Evolutionary conservation across 2,113 vertebrate species (phyloP), one percentile per base, ranked within the genome.

Genomic region (Oncorhynchus gorbuscha): DNA sequence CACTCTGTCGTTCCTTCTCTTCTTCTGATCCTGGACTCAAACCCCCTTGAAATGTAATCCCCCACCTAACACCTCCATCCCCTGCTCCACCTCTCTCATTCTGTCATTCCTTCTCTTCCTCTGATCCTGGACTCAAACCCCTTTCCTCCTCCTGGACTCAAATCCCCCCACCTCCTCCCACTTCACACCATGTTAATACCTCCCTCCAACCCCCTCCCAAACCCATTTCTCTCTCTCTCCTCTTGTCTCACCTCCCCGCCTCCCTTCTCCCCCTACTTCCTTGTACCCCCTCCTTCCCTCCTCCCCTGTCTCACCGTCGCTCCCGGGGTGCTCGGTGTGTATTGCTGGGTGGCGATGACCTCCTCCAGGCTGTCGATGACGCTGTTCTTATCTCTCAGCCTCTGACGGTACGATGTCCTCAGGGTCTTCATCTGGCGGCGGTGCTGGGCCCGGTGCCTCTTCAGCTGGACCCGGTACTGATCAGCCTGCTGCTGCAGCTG

Each of bases 291-390:
- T 55, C n/a, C 28, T 32, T 30, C 71, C 28, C 48, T 11, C 35
- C 64, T 9, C 39, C 64, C 2, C 22, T 3, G 11, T n/a, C 90
- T 92, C 86, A 93, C 92, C 88, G 12, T 91, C 88, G 1, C 83
- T 89, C 69, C 83, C 26, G 89, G 89, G 81, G 49, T 85, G 61
- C 90, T 79, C 35, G 89, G 77, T 16, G 51, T 85, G 61, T 91
- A 89, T 30, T 94, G 93, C 77, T 93, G 93, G 45, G 78, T 77
- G 48, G 76, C 77, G 76, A 95, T 86, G 78, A 91, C 89, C 30
- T 92, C 93, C 87, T 95, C 93, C 85, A 95, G 90, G 84, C 89
- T 93, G 81, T 83, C 76, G 67, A 95, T 95, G 75, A 95, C 83
- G 82, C 91, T 89, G 71, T 83, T 90, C 85, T 95, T 95, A 83